These are phyloP conservation scores for Ceyx erithaca DNA, from an alignment of 2,797 vertebrate species.

Conservation along the genomic window DNA sequence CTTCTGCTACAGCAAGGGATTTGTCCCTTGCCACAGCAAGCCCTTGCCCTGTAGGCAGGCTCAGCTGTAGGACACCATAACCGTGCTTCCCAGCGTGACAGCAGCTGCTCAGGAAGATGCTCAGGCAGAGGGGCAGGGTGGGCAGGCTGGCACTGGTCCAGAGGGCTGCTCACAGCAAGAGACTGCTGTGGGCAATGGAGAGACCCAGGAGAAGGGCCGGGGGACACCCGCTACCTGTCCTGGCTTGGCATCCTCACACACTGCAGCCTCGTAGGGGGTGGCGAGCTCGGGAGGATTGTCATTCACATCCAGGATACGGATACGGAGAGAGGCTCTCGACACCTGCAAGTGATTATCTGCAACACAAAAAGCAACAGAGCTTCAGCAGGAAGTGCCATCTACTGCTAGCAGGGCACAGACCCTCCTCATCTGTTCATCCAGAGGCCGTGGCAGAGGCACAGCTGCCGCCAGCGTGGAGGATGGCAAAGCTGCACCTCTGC, in stretches of 20 bases:
- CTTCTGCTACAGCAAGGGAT: neutral
- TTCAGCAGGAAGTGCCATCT: neutral
- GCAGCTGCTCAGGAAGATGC: neutral
- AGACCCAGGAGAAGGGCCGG: neutral
- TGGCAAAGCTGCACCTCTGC: neutral
- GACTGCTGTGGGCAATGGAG: neutral
- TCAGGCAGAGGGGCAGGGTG: neutral
- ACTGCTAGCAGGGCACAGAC: neutral
- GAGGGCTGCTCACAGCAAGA: rapidly evolving
- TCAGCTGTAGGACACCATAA: neutral
- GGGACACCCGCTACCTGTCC: constrained; percentile 85
- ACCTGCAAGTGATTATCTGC: constrained; percentile 91
- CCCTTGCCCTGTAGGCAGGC: rapidly evolving
- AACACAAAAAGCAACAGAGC: neutral
- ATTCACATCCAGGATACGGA: constrained; percentile 96
- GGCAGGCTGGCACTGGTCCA: neutral
- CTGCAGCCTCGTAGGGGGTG: constrained; percentile 91
- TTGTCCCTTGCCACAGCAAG: neutral
- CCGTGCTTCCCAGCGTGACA: rapidly evolving
- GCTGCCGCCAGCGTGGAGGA: neutral
- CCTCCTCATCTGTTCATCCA: neutral
- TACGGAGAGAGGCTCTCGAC: constrained; percentile 88
- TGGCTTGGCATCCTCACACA: constrained; percentile 96
- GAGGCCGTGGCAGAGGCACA: rapidly evolving
- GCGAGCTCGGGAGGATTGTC: constrained; percentile 97